These are phyloP conservation scores for Physeter macrocephalus DNA, from an alignment of 2,113 vertebrate species.

Conservation along the genomic window DNA sequence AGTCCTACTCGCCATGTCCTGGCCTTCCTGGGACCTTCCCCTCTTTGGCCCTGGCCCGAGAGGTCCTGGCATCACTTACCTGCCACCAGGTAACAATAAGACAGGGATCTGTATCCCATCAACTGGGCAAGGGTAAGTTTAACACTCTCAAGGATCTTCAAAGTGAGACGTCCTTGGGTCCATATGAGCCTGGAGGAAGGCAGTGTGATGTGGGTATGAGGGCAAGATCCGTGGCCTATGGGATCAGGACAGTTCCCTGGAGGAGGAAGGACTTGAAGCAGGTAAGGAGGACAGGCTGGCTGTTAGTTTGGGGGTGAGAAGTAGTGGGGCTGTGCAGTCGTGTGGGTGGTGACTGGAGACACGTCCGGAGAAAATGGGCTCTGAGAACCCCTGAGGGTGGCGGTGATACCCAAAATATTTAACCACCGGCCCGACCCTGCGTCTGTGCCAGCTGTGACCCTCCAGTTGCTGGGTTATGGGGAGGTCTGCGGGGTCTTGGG, in stretches of 20 bases:
- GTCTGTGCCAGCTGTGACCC: not conserved
- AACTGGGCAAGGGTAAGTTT: not conserved
- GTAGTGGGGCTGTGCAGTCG: not conserved
- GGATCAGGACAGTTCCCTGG: not conserved
- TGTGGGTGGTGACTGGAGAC: not conserved
- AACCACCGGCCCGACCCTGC: not conserved
- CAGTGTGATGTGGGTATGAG: not conserved
- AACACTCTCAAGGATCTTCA: not conserved
- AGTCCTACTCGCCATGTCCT: not conserved
- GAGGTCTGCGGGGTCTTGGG: not conserved
- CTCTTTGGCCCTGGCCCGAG: not conserved
- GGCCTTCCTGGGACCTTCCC: not conserved
- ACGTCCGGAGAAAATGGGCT: not conserved
- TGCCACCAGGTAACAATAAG: not conserved
- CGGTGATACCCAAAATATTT: not conserved
- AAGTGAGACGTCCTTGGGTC: not conserved
- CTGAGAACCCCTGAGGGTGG: not conserved
- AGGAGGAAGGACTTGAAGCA: not conserved
- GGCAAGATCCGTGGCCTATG: accelerated
- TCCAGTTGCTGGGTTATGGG: not conserved
- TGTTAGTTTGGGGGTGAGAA: not conserved
- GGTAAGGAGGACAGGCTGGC: not conserved
- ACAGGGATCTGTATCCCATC: not conserved
- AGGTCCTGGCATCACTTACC: not conserved
- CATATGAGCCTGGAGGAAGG: not conserved